Evolutionary conservation across 2,113 vertebrate genomes (phyloP), one percentile per base, ranked within the genome.

Genomic region (Chloropsis cyanopogon): DNA sequence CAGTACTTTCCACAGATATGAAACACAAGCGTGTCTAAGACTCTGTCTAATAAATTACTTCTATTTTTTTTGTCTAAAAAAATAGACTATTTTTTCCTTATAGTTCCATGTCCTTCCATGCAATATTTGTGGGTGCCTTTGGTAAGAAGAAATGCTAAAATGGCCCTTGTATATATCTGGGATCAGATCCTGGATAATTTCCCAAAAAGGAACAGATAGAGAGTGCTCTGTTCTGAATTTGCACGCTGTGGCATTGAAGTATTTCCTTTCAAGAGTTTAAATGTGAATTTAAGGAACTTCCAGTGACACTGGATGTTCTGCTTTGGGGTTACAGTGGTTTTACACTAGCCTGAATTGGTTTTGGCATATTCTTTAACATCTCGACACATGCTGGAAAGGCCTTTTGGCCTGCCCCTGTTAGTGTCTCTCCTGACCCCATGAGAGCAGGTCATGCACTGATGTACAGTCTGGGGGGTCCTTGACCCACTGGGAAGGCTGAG

Each of bases 121-220:
- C 44, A 77, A 68, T 81, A 59, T 44, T 70, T 78, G 26, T 59
- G 68, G 6, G 10, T 86, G 39, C 4, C 13, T 83, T 86, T 63
- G 37, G 21, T 54, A 44, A 78, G 22, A 63, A 57, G 23, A 82
- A 65, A 77, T 31, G 22, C 7, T 81, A 11, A 80, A 52, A 83
- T 63, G 0, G 0, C 9, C 49, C 12, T 71, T 76, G 31, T 5
- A 2, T 2, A 0, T 81, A 47, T 52, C 37, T 70, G 29, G 24
- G 60, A 59, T 83, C 0, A 1, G 39, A 78, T 88, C 12, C 35
- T 90, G 33, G 28, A 16, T 63, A 83, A 70, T 81, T 83, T 81
- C 39, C 31, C 35, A 28, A 29, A n/a, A 41, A 71, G 16, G 41
- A 35, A 50, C 3, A 47, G 35, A 63, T 29, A 60, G 25, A 14